Evolutionary conservation across 35 echinoderm and acorn worm genomes (phyloP).

Genomic region (Stichopus chloronotus): DNA sequence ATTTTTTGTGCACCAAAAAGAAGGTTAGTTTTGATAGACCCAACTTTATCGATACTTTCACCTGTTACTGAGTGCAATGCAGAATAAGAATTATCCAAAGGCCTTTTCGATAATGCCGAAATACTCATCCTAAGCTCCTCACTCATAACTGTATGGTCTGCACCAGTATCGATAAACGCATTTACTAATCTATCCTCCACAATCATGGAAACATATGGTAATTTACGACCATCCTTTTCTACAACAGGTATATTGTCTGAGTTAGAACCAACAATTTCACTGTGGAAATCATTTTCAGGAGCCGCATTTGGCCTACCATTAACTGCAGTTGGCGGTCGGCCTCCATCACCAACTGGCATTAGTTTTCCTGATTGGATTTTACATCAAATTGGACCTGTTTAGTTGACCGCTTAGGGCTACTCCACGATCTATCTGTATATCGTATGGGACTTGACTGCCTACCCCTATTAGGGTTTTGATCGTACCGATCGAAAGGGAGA

Average conservation of each 20-base stretch:
- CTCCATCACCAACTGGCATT: not conserved
- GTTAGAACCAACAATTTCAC: too few species aligned
- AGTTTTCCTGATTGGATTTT: too few species aligned
- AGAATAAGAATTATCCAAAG: not conserved
- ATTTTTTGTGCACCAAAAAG: not conserved
- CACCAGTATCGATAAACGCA: too few species aligned
- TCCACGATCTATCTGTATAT: too few species aligned
- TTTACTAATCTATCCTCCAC: too few species aligned
- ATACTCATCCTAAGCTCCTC: not conserved
- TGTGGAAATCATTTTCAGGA: not conserved
- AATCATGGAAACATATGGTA: not conserved
- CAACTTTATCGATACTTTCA: slow-evolving; percentile 22
- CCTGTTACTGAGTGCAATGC: not conserved
- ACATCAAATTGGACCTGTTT: too few species aligned
- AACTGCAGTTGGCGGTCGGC: not conserved
- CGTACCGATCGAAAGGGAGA: too few species aligned
- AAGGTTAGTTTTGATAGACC: not conserved
- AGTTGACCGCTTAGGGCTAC: too few species aligned
- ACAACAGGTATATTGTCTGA: not conserved
- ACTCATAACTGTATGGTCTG: too few species aligned
- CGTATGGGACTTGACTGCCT: too few species aligned
- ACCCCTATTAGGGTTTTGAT: too few species aligned
- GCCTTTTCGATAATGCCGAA: not conserved
- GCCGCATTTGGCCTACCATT: not conserved
- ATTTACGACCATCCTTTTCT: not conserved